phyloP scores from a whole-genome alignment of 2,113 vertebrate genomes.

The Platanista minor region DNA sequence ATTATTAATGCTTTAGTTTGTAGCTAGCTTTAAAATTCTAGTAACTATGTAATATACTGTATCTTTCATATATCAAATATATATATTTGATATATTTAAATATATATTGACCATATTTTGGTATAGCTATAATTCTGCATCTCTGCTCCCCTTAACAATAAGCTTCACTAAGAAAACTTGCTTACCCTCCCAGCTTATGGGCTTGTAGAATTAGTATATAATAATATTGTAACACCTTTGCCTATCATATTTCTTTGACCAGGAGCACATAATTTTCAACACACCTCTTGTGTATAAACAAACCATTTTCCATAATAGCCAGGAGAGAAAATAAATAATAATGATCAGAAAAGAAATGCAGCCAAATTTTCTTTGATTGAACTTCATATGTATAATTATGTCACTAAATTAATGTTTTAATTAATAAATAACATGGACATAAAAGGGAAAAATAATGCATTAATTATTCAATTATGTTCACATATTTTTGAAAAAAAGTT shows the following conservation, averaged over 20 bases:
- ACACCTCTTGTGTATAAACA: not conserved
- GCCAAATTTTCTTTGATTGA: not conserved
- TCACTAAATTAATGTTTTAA: not conserved
- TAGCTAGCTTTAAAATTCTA: not conserved
- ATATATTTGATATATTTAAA: too few relatives aligned
- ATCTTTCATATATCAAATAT: not conserved
- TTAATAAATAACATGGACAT: not conserved
- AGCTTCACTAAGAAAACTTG: not conserved
- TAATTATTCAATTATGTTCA: not conserved
- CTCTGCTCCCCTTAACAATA: not conserved
- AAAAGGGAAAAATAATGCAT: not conserved
- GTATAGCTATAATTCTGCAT: too few relatives aligned
- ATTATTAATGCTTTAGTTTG: not conserved
- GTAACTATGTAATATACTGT: too few relatives aligned
- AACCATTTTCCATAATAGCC: not conserved
- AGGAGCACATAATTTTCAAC: not conserved
- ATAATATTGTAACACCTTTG: rapidly evolving
- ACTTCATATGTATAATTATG: not conserved
- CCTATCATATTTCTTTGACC: too few relatives aligned
- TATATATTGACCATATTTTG: too few relatives aligned
- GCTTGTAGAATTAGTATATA: too few relatives aligned
- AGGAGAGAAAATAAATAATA: not conserved
- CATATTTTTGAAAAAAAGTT: not conserved
- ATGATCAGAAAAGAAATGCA: not conserved
- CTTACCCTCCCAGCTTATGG: not conserved